These are phyloP conservation scores for Aspidoscelis tigris DNA, from an alignment of 2,113 vertebrate species.

Conservation along the genomic window DNA sequence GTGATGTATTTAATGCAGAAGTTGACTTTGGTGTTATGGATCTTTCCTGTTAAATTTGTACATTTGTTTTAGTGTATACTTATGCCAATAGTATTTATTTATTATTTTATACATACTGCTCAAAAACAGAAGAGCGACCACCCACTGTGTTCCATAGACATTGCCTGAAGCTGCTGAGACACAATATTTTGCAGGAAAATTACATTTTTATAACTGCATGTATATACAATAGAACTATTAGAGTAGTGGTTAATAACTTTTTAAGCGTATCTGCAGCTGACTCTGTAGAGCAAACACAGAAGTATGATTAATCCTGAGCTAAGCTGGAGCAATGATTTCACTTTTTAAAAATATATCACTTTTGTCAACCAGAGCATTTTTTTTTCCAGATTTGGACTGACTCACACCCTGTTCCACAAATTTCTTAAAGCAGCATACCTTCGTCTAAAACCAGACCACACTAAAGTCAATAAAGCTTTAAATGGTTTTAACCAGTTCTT, in stretches of 20 bases:
- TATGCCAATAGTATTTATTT: conserved; percentile 33
- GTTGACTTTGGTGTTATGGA: conserved; percentile 27
- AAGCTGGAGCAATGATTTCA: not conserved
- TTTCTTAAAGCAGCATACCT: too few species aligned
- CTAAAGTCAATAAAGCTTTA: not conserved
- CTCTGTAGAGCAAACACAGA: not conserved
- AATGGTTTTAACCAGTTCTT: not conserved
- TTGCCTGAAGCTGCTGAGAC: not conserved
- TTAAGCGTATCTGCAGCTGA: not conserved
- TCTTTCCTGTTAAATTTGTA: conserved; percentile 42
- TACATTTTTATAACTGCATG: not conserved
- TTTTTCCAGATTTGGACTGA: not conserved
- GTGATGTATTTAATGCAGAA: conserved; percentile 34
- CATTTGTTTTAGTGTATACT: conserved; percentile 19
- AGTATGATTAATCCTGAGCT: not conserved
- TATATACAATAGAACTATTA: not conserved
- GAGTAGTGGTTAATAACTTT: conserved; percentile 12
- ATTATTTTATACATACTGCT: conserved; percentile 23
- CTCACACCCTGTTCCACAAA: not conserved
- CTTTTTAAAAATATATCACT: not conserved
- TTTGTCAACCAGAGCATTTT: not conserved
- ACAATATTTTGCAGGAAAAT: not conserved
- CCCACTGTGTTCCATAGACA: not conserved
- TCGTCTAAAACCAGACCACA: not conserved
- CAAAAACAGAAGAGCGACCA: conserved; percentile 17